Conservation (phyloP, 2,113 vertebrate species). For the Eretmodus cyanostictus region DNA sequence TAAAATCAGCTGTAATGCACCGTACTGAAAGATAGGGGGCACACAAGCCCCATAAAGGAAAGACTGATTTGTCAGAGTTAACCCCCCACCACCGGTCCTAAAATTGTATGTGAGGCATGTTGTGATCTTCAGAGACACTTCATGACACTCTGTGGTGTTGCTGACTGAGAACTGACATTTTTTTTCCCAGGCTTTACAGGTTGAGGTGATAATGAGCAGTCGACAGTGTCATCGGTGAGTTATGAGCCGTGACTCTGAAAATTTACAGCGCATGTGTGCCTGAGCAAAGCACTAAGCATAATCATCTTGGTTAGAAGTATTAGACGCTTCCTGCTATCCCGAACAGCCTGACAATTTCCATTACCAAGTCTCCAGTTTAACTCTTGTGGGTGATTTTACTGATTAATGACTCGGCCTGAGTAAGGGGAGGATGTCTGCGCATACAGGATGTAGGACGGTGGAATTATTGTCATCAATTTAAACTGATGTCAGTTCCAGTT, state of each 20-base stretch:
- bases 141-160: neutral
- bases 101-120: neutral
- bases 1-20: neutral
- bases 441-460: neutral
- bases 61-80: neutral
- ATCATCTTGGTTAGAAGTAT: neutral
- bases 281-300: neutral
- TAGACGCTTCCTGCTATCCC: neutral
- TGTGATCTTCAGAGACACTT: neutral
- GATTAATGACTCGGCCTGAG: neutral
- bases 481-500: neutral
- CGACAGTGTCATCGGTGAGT: neutral
- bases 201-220: conserved; percentile 30
- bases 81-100: neutral
- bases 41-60: neutral
- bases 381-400: neutral
- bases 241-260: neutral
- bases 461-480: neutral
- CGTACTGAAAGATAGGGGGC: conserved; percentile 7
- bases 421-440: neutral
- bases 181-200: neutral
- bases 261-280: neutral
- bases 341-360: neutral
- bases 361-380: neutral
- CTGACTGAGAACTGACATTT: neutral